Conservation (phyloP, 2,888 invertebrate genomes). For the Azorinus chamasolen region DNA sequence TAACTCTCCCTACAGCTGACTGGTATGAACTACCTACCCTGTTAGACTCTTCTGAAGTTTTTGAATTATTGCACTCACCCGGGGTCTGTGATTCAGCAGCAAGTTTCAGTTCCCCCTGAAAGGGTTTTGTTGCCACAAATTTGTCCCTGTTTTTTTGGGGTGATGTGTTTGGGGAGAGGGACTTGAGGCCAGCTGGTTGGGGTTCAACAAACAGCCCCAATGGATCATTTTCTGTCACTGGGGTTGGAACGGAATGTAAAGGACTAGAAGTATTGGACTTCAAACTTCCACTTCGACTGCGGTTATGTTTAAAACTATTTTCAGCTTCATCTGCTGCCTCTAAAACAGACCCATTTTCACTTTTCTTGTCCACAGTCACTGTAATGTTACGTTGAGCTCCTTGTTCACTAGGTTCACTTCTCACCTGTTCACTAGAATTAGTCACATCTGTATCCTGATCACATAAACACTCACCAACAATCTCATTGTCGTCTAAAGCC, state of each 20-base stretch:
- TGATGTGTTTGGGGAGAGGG: conserved; percentile 29
- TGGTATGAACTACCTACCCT: neutral
- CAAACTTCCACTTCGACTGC: conserved; percentile 42
- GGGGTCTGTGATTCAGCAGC: conserved; percentile 26
- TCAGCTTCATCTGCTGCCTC: conserved; percentile 3
- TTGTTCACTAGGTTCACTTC: neutral
- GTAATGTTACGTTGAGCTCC: neutral
- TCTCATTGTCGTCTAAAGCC: conserved; percentile 67
- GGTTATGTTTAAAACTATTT: conserved; percentile 21
- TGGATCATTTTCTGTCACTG: conserved; percentile 96
- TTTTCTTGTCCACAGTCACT: neutral
- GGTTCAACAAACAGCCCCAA: conserved; percentile 91
- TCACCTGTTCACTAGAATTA: neutral
- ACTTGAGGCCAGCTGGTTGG: conserved; percentile 10
- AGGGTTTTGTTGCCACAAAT: conserved; percentile 48
- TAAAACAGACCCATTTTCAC: neutral
- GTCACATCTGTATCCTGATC: conserved; percentile 2
- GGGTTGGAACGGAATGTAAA: conserved; percentile 89
- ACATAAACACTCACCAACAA: conserved; percentile 18
- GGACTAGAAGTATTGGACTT: conserved; percentile 64
- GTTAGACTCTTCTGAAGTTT: neutral
- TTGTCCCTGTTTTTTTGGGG: conserved; percentile 52
- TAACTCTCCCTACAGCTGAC: conserved; percentile 2
- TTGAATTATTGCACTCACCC: conserved; percentile 55
- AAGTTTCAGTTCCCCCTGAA: conserved; percentile 47